A percentile compares a stretch with the other conserved stretches of the same genome.
These are phyloP conservation scores for Ormyrus thymus DNA, from an alignment of 2,888 invertebrate genomes.

Conservation along the genomic window DNA sequence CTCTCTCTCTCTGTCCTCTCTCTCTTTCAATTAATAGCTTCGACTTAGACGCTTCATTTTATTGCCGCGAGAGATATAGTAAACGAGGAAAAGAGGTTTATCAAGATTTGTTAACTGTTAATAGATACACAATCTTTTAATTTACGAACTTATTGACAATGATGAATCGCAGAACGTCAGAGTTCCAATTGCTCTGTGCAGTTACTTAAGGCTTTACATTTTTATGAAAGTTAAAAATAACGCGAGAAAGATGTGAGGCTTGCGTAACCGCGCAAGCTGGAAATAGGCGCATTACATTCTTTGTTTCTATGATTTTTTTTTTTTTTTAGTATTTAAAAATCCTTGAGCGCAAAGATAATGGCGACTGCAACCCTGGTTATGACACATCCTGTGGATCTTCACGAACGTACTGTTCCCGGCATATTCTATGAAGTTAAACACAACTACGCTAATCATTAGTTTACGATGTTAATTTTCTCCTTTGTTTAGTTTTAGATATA, in stretches of 20 bases:
- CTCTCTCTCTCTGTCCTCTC: not conserved
- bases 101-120: not conserved
- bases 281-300: too few species aligned
- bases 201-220: too few species aligned
- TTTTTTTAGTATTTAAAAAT: not conserved
- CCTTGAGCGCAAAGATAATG: constrained; percentile 2
- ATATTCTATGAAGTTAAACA: constrained; percentile 14
- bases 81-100: not conserved
- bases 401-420: constrained; percentile 16
- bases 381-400: constrained; percentile 28
- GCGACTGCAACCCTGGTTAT: constrained; percentile 22
- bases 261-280: too few species aligned
- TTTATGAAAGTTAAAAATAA: not conserved
- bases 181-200: too few species aligned
- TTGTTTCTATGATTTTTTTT: not conserved
- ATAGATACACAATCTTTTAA: not conserved
- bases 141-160: not conserved
- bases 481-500: not conserved
- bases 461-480: constrained; percentile 3
- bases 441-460: constrained; percentile 12
- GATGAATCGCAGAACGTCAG: not conserved
- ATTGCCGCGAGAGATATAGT: not conserved
- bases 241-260: not conserved
- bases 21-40: too few species aligned
- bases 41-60: too few species aligned